phyloP scores from a whole-genome alignment of 2,888 invertebrate species.

The Platycnemis pennipes region DNA sequence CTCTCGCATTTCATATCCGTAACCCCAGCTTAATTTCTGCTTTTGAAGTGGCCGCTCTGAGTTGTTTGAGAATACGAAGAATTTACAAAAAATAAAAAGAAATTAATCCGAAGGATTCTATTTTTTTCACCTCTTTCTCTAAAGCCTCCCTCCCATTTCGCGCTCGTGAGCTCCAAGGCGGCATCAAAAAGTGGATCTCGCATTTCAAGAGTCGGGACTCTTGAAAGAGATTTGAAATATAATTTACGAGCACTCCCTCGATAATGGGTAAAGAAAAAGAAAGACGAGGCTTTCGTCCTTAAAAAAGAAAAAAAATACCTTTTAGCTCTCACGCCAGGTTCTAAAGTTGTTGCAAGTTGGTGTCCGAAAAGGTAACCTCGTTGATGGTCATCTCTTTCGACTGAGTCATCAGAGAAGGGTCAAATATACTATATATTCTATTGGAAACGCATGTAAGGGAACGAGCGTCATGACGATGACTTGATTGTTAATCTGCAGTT shows the following conservation, averaged over 20 bases:
- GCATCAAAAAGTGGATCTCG: slow-evolving; percentile 39
- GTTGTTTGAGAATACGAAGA: slow-evolving; percentile 28
- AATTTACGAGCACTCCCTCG: slow-evolving; percentile 24
- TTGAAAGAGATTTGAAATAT: slow-evolving; percentile 26
- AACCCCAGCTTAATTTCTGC: slow-evolving; percentile 19
- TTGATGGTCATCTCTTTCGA: too few species aligned
- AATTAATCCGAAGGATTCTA: background rate
- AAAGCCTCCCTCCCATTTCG: background rate
- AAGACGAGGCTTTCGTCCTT: background rate
- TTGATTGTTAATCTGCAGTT: too few species aligned
- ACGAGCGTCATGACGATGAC: too few species aligned
- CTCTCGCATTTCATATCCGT: slow-evolving; percentile 27
- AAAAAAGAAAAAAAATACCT: background rate
- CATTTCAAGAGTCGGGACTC: background rate
- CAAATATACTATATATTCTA: too few species aligned
- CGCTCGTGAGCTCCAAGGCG: background rate
- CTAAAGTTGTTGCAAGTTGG: background rate
- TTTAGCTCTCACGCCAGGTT: background rate
- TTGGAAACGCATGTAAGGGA: too few species aligned
- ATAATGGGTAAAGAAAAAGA: slow-evolving; percentile 2
- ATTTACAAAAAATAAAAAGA: background rate
- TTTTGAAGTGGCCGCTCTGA: background rate
- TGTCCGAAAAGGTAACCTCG: too few species aligned
- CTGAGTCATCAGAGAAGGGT: too few species aligned
- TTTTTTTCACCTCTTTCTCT: background rate